Evolutionary conservation across 2,888 invertebrate species (phyloP), one percentile per base, ranked within the genome.

Genomic region (Metopia argyrocephala): DNA sequence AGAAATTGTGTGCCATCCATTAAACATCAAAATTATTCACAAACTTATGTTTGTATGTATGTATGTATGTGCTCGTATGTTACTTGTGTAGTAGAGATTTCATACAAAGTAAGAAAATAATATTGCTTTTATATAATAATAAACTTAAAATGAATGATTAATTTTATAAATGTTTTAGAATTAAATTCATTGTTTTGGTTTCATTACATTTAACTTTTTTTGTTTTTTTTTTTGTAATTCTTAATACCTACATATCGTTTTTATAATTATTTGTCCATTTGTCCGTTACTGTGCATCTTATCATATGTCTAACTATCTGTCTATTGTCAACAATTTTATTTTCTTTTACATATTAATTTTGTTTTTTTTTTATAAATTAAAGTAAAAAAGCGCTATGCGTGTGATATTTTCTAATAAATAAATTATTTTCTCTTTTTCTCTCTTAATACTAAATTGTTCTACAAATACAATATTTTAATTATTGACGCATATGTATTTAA

Each of bases 401-500:
- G 70, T 81, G 81, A 81, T 81, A 81, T 81, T 78, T 56, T 70
- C 45, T 74, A 59, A 71, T 52, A 78, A 70, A 25, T 54, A 57
- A 18, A 6, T 31, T 31, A 12, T 31, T 31, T 9, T 9, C 4
- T 38, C 4, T 38, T 38, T 12, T 38, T 38, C 70, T 15, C 50
- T 38, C 76, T 74, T 76, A 76, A 78, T 59, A 56, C 69, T 78
- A 78, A 12, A 59, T 78, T 81, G n/a, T n/a, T 75, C 81, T 81
- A 81, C 78, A 78, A 80, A 78, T n/a, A n/a, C n/a, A n/a, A n/a
- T 75, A 69, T 78, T 81, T 70, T 65, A 74, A 70, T 81, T 81
- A 81, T 81, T 81, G 81, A 78, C 62, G 80, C 80, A 69, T 78
- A 78, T 66, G n/a, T n/a, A n/a, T n/a, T n/a, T n/a, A n/a, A n/a